A percentile compares a stretch with the other conserved stretches of the same genome.
Evolutionary conservation across 1,140 invertebrate species (phyloP).

Genomic region (Fopius arisanus): DNA sequence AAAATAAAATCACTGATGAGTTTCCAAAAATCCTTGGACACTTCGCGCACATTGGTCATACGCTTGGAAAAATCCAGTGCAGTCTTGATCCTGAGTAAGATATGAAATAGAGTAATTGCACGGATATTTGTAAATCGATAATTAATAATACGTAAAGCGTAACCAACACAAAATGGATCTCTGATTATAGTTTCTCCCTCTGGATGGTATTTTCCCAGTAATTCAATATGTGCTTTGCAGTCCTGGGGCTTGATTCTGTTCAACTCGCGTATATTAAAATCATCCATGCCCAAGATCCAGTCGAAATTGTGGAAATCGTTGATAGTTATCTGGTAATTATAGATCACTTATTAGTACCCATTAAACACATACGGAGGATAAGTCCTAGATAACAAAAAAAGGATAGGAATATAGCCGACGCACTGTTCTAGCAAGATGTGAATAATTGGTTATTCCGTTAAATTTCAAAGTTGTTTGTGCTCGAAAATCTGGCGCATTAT

Average conservation of each 20-base stretch:
- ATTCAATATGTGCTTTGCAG: constrained; percentile 74
- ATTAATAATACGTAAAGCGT: background rate
- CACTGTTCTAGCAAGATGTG: constrained; percentile 79
- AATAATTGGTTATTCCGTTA: constrained; percentile 74
- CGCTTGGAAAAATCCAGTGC: constrained; percentile 75
- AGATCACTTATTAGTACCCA: constrained; percentile 47
- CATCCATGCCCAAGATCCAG: constrained; percentile 92
- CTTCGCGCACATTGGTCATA: constrained; percentile 76
- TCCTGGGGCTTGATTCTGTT: constrained; percentile 69
- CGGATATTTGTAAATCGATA: constrained; percentile 7
- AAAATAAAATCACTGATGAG: constrained; percentile 32
- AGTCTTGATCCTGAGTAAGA: constrained; percentile 67
- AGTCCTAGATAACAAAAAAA: background rate
- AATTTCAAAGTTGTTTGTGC: constrained; percentile 75
- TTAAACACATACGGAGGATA: too few species aligned
- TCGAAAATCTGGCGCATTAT: constrained; percentile 78
- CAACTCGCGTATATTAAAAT: constrained; percentile 79
- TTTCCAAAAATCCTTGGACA: constrained; percentile 72
- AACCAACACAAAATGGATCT: constrained; percentile 87
- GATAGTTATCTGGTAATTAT: constrained; percentile 63
- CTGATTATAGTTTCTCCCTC: constrained; percentile 79
- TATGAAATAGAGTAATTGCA: constrained; percentile 23
- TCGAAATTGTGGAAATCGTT: constrained; percentile 82
- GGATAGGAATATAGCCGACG: too few species aligned
- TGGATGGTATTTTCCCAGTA: constrained; percentile 85